These are phyloP conservation scores for Branchinecta sandiegonensis DNA, from an alignment of 2,888 invertebrate species.

Conservation along the genomic window DNA sequence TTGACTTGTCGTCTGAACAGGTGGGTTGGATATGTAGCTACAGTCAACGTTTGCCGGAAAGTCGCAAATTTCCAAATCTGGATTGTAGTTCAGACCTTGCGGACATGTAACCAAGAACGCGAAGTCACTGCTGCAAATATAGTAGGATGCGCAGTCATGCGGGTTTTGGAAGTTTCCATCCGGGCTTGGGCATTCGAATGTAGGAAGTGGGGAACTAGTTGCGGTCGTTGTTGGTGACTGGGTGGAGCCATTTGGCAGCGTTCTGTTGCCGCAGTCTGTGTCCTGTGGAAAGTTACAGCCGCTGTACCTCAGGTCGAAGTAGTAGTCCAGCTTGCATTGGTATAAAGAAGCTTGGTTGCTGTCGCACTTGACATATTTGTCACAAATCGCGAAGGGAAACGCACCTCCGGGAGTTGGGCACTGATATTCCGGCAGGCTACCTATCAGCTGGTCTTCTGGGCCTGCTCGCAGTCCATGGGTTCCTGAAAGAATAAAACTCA, in stretches of 20 bases:
- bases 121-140: conserved; percentile 3
- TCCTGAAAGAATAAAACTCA: not conserved
- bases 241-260: conserved; percentile 5
- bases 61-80: conserved; percentile 17
- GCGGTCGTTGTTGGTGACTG: not conserved
- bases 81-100: not conserved
- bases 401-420: conserved; percentile 17
- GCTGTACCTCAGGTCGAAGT: not conserved
- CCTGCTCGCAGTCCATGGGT: not conserved
- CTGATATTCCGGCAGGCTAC: conserved; percentile 29
- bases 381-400: conserved; percentile 13
- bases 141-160: conserved; percentile 20
- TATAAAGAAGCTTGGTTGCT: not conserved
- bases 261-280: not conserved
- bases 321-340: not conserved
- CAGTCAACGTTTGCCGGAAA: conserved; percentile 14
- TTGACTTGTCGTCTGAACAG: not conserved
- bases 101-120: conserved; percentile 17
- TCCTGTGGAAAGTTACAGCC: not conserved
- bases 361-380: not conserved
- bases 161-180: conserved; percentile 17
- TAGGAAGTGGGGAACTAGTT: not conserved
- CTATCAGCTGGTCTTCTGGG: conserved; percentile 25
- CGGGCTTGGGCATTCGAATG: not conserved
- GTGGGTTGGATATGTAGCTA: not conserved